Evolutionary conservation across 2,113 vertebrate species (phyloP).

Genomic region (Carassius gibelio): DNA sequence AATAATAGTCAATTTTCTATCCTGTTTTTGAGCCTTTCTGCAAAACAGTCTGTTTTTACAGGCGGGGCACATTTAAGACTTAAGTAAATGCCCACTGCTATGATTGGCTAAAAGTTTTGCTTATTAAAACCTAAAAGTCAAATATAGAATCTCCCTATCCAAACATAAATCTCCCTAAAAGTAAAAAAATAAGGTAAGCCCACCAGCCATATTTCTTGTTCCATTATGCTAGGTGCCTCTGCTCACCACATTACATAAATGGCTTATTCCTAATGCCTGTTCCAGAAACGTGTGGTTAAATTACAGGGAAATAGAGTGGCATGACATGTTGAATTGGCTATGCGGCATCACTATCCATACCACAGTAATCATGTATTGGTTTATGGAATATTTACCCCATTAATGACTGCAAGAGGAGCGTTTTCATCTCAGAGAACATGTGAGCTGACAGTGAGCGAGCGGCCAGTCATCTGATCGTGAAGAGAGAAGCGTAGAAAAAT

Average conservation of each 20-base stretch:
- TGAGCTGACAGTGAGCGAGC: conserved; percentile 34
- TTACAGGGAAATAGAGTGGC: neutral
- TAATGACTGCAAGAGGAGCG: conserved; percentile 24
- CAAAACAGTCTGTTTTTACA: too few species aligned
- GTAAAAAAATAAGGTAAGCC: conserved; percentile 32
- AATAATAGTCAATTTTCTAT: too few species aligned
- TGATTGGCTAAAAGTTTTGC: too few species aligned
- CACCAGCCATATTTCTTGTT: conserved; percentile 25
- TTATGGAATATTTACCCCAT: neutral
- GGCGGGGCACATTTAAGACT: too few species aligned
- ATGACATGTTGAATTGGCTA: conserved; percentile 2
- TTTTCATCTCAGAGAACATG: conserved; percentile 34
- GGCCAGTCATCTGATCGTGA: too few species aligned
- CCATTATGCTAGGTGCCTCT: conserved; percentile 31
- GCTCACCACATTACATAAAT: conserved; percentile 33
- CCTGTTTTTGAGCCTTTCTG: too few species aligned
- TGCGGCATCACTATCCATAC: neutral
- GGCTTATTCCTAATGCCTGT: conserved; percentile 16
- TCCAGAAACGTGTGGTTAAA: conserved; percentile 22
- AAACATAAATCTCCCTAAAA: neutral
- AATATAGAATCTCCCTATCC: neutral
- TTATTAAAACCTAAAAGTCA: neutral
- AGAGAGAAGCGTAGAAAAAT: neutral
- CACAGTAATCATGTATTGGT: conserved; percentile 27
- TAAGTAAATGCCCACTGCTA: too few species aligned